Percentiles rank a stretch among this genome's conserved stretches.
Evolutionary conservation across 1,140 invertebrate genomes (phyloP).

Genomic region (Phymastichus coffea): DNA sequence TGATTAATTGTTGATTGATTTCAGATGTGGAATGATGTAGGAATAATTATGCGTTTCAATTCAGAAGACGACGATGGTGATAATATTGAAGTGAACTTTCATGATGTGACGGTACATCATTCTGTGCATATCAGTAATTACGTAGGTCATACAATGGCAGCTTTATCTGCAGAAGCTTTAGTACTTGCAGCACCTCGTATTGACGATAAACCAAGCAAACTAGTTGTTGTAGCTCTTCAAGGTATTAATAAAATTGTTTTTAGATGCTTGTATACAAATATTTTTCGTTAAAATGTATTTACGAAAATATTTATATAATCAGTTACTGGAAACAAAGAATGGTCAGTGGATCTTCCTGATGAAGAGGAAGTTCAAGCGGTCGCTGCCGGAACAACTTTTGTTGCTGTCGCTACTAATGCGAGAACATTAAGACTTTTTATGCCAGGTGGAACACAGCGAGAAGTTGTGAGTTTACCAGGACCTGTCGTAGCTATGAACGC

Average conservation of each 20-base stretch:
- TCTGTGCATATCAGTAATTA: conserved; percentile 86
- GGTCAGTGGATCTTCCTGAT: conserved; percentile 74
- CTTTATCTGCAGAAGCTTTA: conserved; percentile 75
- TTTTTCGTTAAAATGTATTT: not conserved
- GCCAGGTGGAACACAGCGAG: conserved; percentile 81
- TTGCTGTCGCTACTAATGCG: conserved; percentile 75
- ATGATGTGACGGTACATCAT: conserved; percentile 87
- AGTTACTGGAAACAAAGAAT: conserved; percentile 84
- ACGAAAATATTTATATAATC: conserved; percentile 37
- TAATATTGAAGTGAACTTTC: conserved; percentile 93
- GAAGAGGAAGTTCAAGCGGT: conserved; percentile 76
- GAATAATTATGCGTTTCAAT: conserved; percentile 75
- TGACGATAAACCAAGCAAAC: conserved; percentile 58
- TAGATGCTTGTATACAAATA: not conserved
- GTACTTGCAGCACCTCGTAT: conserved; percentile 71
- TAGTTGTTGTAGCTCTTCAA: conserved; percentile 50
- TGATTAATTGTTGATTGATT: conserved; percentile 8
- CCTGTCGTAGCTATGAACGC: conserved; percentile 70
- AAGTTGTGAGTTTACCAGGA: conserved; percentile 73
- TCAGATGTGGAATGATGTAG: conserved; percentile 83
- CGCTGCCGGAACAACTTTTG: conserved; percentile 69
- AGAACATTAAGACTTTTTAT: conserved; percentile 81
- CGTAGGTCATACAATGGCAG: conserved; percentile 78
- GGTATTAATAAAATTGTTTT: conserved; percentile 34
- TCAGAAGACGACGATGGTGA: conserved; percentile 68